A percentile compares a stretch with the other conserved stretches of the same genome.
phyloP scores from a whole-genome alignment of 2,888 invertebrate genomes.

The Julus scanicus region DNA sequence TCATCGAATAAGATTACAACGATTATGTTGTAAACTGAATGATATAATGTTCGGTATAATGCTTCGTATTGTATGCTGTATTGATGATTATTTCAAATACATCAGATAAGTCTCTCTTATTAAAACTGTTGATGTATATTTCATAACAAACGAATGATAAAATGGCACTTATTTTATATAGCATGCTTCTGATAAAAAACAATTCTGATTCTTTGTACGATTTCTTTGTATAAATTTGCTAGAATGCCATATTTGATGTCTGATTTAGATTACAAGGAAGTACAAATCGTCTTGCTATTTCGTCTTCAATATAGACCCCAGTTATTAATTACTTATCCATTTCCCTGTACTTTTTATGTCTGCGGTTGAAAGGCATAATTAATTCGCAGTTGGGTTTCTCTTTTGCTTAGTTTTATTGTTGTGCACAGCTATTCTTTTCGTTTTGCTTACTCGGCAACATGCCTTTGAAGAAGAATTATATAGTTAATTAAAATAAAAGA shows the following conservation, averaged over 20 bases:
- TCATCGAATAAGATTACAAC: no score
- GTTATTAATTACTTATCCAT: slow-evolving; percentile 31
- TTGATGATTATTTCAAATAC: no score
- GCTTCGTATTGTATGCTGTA: no score
- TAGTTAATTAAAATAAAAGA: slow-evolving; percentile 9
- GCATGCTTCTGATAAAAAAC: not conserved
- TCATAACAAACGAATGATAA: not conserved
- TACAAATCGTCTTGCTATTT: not conserved
- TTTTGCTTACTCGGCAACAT: not conserved
- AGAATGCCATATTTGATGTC: slow-evolving; percentile 2
- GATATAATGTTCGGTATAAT: no score
- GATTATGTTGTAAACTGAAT: no score
- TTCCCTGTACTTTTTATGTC: not conserved
- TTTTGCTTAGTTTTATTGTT: not conserved
- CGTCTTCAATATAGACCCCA: not conserved
- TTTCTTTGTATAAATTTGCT: not conserved
- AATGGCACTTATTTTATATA: not conserved
- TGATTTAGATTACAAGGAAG: not conserved
- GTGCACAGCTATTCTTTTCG: not conserved
- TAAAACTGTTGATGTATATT: no score
- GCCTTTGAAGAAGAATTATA: not conserved
- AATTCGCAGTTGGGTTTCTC: not conserved
- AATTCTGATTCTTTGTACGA: no score
- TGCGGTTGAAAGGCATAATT: slow-evolving; percentile 36
- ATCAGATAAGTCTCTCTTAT: no score